These are phyloP conservation scores for Ictalurus furcatus DNA, from an alignment of 2,113 vertebrate genomes.

Conservation along the genomic window DNA sequence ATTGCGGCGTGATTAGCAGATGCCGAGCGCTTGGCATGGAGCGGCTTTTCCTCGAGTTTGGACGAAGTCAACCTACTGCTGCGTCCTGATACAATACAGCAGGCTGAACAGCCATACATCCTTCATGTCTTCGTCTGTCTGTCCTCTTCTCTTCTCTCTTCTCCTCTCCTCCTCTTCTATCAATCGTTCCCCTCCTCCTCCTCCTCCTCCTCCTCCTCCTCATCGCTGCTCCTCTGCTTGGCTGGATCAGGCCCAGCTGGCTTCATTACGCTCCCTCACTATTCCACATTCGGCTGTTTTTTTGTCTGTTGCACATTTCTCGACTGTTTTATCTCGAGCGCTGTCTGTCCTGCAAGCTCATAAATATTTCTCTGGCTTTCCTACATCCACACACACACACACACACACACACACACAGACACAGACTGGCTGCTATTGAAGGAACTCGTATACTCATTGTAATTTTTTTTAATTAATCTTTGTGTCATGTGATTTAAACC, in stretches of 20 bases:
- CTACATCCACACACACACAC: slow-evolving; percentile 67
- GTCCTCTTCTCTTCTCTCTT: slow-evolving; percentile 38
- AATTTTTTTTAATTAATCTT: slow-evolving; percentile 73
- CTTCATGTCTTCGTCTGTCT: slow-evolving; percentile 72
- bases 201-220: slow-evolving; percentile 58
- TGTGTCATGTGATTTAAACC: slow-evolving; percentile 65
- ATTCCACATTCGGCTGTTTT: slow-evolving; percentile 75
- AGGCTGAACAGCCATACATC: slow-evolving; percentile 76
- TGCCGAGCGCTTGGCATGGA: slow-evolving; percentile 73
- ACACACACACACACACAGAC: slow-evolving; percentile 67
- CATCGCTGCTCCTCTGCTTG: slow-evolving; percentile 71
- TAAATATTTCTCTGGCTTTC: slow-evolving; percentile 78
- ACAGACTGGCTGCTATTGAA: slow-evolving; percentile 77
- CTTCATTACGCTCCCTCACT: slow-evolving; percentile 76
- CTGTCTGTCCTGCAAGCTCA: slow-evolving; percentile 76
- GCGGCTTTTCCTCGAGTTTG: slow-evolving; percentile 70
- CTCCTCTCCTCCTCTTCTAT: slow-evolving; percentile 65
- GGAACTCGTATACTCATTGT: slow-evolving; percentile 76
- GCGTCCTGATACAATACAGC: slow-evolving; percentile 82
- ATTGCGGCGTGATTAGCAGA: slow-evolving; percentile 80
- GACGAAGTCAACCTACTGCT: slow-evolving; percentile 78
- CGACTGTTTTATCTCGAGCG: slow-evolving; percentile 78
- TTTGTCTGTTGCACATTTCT: slow-evolving; percentile 81
- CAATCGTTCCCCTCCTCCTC: slow-evolving; percentile 69
- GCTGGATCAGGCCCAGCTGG: slow-evolving; percentile 82